Conservation (phyloP, 2,888 invertebrate species). For the Pammene fasciana region DNA sequence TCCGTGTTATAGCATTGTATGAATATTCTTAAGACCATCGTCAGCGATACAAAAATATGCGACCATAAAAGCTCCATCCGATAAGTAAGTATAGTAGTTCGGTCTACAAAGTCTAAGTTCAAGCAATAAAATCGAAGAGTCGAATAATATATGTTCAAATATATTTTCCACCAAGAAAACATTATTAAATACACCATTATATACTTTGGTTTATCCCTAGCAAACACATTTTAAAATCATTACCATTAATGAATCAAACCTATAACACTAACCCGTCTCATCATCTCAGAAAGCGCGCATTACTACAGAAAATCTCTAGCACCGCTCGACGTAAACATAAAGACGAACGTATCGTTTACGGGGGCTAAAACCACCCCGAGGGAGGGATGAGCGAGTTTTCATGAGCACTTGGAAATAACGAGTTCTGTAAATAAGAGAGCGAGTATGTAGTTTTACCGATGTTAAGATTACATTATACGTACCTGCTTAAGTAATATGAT, state of each 20-base stretch:
- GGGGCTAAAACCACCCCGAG: constrained; percentile 52
- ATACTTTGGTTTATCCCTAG: too few relatives aligned
- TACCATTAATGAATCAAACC: constrained; percentile 15
- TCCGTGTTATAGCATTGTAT: too few relatives aligned
- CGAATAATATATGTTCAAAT: too few relatives aligned
- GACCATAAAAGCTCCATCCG: too few relatives aligned
- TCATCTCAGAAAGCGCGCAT: constrained; percentile 22
- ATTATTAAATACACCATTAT: too few relatives aligned
- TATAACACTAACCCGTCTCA: constrained; percentile 32
- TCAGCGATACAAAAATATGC: too few relatives aligned
- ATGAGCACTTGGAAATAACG: constrained; percentile 52
- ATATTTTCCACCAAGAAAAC: too few relatives aligned
- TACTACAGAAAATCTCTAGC: constrained; percentile 14
- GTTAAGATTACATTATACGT: constrained; percentile 6
- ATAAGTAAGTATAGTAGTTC: too few relatives aligned
- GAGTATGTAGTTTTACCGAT: constrained; percentile 21
- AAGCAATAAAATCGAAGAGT: too few relatives aligned
- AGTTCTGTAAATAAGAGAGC: constrained; percentile 44
- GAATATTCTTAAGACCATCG: too few relatives aligned
- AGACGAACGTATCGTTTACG: constrained; percentile 55
- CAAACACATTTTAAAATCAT: too few relatives aligned
- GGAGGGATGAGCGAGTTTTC: constrained; percentile 56
- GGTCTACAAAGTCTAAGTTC: too few relatives aligned
- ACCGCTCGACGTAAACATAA: constrained; percentile 45
- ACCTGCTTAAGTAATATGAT: neutral